Conservation (phyloP, 2,797 vertebrate genomes). For the Leptoclinus maculatus region DNA sequence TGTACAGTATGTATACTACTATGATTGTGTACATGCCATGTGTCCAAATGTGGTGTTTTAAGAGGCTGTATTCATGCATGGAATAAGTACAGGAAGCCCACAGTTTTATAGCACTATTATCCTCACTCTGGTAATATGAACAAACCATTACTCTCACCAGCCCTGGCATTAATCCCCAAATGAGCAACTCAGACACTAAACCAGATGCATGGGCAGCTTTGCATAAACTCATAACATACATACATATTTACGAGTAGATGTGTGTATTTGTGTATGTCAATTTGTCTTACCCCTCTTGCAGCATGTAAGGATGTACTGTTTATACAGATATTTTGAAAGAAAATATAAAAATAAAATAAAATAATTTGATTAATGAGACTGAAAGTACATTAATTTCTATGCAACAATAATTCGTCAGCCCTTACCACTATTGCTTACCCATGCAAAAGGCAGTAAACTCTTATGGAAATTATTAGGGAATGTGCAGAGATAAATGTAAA, state of each 20-base stretch:
- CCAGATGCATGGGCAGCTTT: slow-evolving; percentile 49
- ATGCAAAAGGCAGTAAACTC: slow-evolving; percentile 64
- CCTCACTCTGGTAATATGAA: slow-evolving; percentile 69
- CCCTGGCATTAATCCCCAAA: slow-evolving; percentile 74
- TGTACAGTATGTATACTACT: background rate
- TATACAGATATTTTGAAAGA: background rate
- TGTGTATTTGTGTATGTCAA: background rate
- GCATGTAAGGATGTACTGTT: background rate
- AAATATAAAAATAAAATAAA: background rate
- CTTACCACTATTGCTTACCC: slow-evolving; percentile 55
- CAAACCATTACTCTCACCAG: slow-evolving; percentile 73
- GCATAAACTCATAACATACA: slow-evolving; percentile 15
- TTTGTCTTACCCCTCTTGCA: background rate
- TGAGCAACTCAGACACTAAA: slow-evolving; percentile 68
- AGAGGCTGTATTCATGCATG: slow-evolving; percentile 53
- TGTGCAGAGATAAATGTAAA: slow-evolving; percentile 65
- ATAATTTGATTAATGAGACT: slow-evolving; percentile 40
- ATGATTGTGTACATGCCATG: background rate
- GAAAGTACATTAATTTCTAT: slow-evolving; percentile 43
- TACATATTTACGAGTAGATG: slow-evolving; percentile 5
- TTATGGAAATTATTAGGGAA: slow-evolving; percentile 65
- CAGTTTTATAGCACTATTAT: slow-evolving; percentile 73
- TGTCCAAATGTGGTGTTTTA: slow-evolving; percentile 18
- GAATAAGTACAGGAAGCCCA: slow-evolving; percentile 50
- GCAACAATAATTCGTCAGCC: slow-evolving; percentile 48